Base-by-base conservation (phyloP, 2,113 vertebrate genomes). In the Megaceryle torquata region DNA sequence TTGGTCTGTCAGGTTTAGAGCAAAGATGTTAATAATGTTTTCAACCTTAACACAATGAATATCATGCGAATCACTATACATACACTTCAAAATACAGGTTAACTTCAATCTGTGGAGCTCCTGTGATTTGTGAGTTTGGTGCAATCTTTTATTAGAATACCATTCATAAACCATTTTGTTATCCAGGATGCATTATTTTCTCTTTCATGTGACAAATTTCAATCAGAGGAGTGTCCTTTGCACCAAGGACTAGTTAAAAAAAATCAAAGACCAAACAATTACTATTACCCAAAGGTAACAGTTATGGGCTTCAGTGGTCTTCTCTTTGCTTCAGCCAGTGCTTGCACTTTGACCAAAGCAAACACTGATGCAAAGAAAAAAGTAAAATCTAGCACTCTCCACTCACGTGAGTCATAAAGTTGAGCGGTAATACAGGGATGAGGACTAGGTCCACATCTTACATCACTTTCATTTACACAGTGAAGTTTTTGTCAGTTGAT, bases 21-120 rank as follows among this genome's bases (percentile, higher is more conserved):
- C 37, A 93, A 97, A 96, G 39, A 65, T 75, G 88, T 95, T 92
- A 91, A 94, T 94, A 88, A 80, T 86, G 33, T 96, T 96, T 96
- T 91, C 88, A 97, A 48, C 79, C 78, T 81, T 79, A 94, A 80
- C 53, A 93, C 87, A 94, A 60, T 75, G 51, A 57, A 18, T 82
- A 88, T 91, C n/a, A 80, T 70, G 61, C 59, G 84, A 93, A 96
- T 94, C 51, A 82, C 21, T 77, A 25, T 3, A 21, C 63, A 48
- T 70, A 19, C 68, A 68, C 60, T 96, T 91, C 57, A 93, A 60
- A 95, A 88, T 79, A 20, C 31, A 67, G 65, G 60, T 26, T 68
- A 75, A 93, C 37, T 65, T 69, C 71, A 91, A 48, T 89, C 57
- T 82, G 9, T 91, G 71, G 1, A 5, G 24, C n/a, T 89, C 78